phyloP scores from a whole-genome alignment of 2,888 invertebrate genomes.

The Allophyes oxyacanthae region DNA sequence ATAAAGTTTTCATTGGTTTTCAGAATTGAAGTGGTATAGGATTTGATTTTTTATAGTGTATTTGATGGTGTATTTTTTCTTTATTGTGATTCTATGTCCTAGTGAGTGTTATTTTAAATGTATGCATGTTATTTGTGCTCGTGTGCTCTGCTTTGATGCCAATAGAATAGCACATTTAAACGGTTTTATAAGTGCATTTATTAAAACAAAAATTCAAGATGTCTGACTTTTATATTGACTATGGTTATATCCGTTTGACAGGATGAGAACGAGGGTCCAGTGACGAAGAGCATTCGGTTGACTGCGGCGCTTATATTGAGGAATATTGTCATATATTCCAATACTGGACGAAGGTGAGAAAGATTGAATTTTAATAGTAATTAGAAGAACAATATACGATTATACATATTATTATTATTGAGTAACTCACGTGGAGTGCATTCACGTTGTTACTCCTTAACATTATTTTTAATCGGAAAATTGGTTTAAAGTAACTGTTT shows the following conservation, averaged over 20 bases:
- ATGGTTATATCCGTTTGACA: constrained; percentile 69
- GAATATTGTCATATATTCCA: constrained; percentile 98
- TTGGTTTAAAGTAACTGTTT: no score
- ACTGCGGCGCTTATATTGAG: constrained; percentile 98
- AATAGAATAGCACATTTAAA: constrained; percentile 16
- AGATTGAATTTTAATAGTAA: background rate
- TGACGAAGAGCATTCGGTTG: constrained; percentile 99
- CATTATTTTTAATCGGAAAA: no score
- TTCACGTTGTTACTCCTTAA: no score
- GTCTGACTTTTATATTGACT: background rate
- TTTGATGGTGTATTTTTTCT: constrained; percentile 9
- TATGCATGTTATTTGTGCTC: background rate
- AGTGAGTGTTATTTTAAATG: background rate
- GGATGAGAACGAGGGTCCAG: constrained; percentile 99
- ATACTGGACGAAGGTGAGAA: constrained; percentile 95
- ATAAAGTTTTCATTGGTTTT: no score
- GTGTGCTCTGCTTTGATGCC: constrained; percentile 23
- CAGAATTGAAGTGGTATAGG: no score
- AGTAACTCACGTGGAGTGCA: no score
- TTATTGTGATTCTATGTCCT: background rate
- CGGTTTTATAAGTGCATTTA: constrained; percentile 7
- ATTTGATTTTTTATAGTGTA: background rate
- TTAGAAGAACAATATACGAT: no score
- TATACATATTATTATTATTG: no score
- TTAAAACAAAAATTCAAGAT: background rate